Percentiles rank a stretch among this genome's conserved stretches.
phyloP scores from a whole-genome alignment of 2,113 vertebrate species.

The Alligator mississippiensis region DNA sequence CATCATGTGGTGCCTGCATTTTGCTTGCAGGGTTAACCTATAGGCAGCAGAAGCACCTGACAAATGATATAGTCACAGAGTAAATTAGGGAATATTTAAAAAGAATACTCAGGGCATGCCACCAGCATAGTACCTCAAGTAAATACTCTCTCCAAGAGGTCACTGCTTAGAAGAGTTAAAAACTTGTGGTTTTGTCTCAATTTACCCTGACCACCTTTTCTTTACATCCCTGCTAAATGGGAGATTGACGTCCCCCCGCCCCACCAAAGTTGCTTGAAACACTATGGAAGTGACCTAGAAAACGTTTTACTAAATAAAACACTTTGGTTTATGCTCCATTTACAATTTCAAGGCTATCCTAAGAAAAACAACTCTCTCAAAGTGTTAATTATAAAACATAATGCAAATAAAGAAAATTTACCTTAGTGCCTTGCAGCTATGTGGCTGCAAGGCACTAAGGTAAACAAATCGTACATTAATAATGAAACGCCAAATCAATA shows the following conservation, averaged over 20 bases:
- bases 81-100: too few species aligned
- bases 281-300: too few species aligned
- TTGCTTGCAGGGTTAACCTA: not conserved
- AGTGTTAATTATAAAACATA: too few species aligned
- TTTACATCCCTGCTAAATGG: not conserved
- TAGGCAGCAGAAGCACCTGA: not conserved
- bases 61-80: not conserved
- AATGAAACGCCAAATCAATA: constrained; percentile 38
- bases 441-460: too few species aligned
- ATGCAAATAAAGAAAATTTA: too few species aligned
- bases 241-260: not conserved
- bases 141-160: not conserved
- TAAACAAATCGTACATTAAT: not conserved
- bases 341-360: too few species aligned
- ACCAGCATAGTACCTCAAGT: not conserved
- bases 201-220: not conserved
- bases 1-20: not conserved
- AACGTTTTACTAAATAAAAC: too few species aligned
- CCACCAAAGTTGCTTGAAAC: too few species aligned
- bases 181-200: not conserved
- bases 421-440: too few species aligned
- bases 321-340: too few species aligned
- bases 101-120: too few species aligned
- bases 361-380: too few species aligned
- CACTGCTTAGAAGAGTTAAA: not conserved